Conservation (phyloP, 2,888 invertebrate genomes). For the Mythimna albipuncta region DNA sequence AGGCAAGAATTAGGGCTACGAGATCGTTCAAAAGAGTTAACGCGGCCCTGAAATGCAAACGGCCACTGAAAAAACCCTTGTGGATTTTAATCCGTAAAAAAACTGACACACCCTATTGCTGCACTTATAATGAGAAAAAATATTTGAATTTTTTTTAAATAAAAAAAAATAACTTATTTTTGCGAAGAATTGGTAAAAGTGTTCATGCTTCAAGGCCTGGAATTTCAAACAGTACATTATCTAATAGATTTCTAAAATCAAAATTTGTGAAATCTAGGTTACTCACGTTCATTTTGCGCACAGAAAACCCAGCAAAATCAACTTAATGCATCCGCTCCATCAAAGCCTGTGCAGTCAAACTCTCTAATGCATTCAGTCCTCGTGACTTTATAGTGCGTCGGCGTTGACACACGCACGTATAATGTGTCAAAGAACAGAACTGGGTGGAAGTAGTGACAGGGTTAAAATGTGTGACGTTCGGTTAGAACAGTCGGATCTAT, state of each 20-base stretch:
- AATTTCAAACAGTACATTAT: neutral
- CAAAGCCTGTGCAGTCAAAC: slow-evolving; percentile 38
- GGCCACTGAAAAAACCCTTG: too few species aligned
- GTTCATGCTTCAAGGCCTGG: neutral
- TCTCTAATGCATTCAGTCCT: slow-evolving; percentile 48
- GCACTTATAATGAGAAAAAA: too few species aligned
- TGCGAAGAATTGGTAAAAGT: neutral
- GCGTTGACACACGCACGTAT: slow-evolving; percentile 28
- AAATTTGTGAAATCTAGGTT: slow-evolving; percentile 1
- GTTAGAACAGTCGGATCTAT: neutral
- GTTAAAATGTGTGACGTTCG: slow-evolving; percentile 8
- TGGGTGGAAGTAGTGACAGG: slow-evolving; percentile 19
- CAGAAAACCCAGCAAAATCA: slow-evolving; percentile 28
- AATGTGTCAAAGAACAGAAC: slow-evolving; percentile 39
- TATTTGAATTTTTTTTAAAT: too few species aligned
- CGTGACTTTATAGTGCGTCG: slow-evolving; percentile 47
- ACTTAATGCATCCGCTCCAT: slow-evolving; percentile 44
- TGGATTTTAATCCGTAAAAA: too few species aligned
- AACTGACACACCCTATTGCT: too few species aligned
- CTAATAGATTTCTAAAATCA: too few species aligned
- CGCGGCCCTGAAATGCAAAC: too few species aligned
- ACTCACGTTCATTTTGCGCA: slow-evolving; percentile 19
- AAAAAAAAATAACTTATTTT: neutral
- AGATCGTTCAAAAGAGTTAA: too few species aligned
- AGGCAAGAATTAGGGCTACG: too few species aligned